Evolutionary conservation across 2,888 invertebrate species (phyloP).

Genomic region (Eudasyphora cyanicolor): DNA sequence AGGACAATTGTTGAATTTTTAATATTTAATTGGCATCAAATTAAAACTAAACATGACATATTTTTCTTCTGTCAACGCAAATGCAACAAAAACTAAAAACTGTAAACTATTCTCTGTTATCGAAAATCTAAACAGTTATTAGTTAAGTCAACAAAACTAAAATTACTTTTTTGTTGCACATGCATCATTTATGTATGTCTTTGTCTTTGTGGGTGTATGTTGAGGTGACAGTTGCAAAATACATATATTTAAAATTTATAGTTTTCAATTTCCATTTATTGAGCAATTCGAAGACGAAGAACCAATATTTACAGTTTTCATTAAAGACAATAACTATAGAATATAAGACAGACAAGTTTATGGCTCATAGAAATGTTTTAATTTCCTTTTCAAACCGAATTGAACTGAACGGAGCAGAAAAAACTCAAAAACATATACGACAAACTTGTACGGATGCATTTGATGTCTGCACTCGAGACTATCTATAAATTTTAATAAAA

Average conservation of each 20-base stretch:
- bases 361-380: constrained; percentile 49
- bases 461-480: constrained; percentile 28
- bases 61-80: constrained; percentile 24
- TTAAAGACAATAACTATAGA: constrained; percentile 17
- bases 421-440: not conserved
- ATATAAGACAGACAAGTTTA: constrained; percentile 22
- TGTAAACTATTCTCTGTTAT: constrained; percentile 54
- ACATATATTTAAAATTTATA: constrained; percentile 60
- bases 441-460: constrained; percentile 38
- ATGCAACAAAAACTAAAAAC: too few relatives aligned
- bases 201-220: not conserved
- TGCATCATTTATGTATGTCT: not conserved
- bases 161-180: constrained; percentile 16
- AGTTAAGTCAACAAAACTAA: constrained; percentile 60
- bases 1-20: constrained; percentile 4
- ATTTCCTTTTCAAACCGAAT: constrained; percentile 42
- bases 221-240: not conserved
- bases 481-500: constrained; percentile 43
- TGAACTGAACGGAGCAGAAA: too few relatives aligned
- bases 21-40: constrained; percentile 43
- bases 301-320: constrained; percentile 46
- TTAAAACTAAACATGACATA: constrained; percentile 62
- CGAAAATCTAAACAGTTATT: constrained; percentile 61
- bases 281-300: constrained; percentile 50
- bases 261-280: constrained; percentile 61